A percentile compares a stretch with the other conserved stretches of the same genome.
phyloP scores from a whole-genome alignment of 1,140 invertebrate genomes.

The Hirudo medicinalis region DNA sequence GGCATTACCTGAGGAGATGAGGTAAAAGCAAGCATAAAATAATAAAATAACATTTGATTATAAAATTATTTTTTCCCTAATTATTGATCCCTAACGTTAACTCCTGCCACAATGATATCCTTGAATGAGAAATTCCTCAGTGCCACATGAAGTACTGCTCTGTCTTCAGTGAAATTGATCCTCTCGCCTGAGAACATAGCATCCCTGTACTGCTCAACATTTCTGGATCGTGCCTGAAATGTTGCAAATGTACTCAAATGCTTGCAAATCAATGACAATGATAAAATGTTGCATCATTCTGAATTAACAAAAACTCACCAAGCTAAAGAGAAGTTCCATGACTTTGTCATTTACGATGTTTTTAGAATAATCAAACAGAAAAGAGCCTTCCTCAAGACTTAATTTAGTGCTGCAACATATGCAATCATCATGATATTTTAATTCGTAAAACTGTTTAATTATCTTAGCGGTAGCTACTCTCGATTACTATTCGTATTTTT shows the following conservation, averaged over 20 bases:
- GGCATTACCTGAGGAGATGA: slow-evolving; percentile 55
- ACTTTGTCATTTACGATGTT: slow-evolving; percentile 73
- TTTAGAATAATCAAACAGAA: slow-evolving; percentile 90
- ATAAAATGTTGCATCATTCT: neutral
- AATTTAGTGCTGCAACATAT: slow-evolving; percentile 45
- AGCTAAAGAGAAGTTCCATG: slow-evolving; percentile 58
- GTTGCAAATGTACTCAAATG: slow-evolving; percentile 1
- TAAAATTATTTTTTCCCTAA: neutral
- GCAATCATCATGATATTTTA: neutral
- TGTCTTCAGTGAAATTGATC: slow-evolving; percentile 94
- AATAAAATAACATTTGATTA: slow-evolving; percentile 8
- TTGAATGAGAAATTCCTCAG: slow-evolving; percentile 71
- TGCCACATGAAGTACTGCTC: slow-evolving; percentile 87
- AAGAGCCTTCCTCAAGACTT: slow-evolving; percentile 61
- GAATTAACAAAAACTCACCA: slow-evolving; percentile 47
- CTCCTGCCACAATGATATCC: slow-evolving; percentile 67
- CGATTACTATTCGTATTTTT: slow-evolving; percentile 13
- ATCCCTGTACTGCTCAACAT: slow-evolving; percentile 69
- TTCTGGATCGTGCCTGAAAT: slow-evolving; percentile 59
- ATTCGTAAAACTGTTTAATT: neutral
- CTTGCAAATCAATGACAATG: neutral
- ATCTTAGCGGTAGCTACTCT: slow-evolving; percentile 15
- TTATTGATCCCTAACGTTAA: slow-evolving; percentile 56
- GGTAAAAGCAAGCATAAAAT: slow-evolving; percentile 8
- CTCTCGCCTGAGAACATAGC: slow-evolving; percentile 87